A percentile compares a stretch with the other conserved stretches of the same genome.
phyloP scores from a whole-genome alignment of 2,113 vertebrate species.

The Calonectris borealis region DNA sequence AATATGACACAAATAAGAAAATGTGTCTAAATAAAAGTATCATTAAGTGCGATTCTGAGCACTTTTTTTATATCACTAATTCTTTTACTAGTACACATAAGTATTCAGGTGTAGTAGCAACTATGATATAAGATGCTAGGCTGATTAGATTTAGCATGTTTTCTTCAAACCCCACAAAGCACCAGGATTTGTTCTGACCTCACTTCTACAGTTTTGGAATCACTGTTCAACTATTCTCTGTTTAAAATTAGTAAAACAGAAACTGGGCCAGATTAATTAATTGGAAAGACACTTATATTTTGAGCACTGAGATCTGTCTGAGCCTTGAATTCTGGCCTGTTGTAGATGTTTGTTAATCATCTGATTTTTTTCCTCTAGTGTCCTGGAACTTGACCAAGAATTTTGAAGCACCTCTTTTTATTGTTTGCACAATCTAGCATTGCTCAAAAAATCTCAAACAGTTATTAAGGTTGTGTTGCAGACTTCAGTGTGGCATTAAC shows the following conservation, averaged over 20 bases:
- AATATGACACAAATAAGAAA: neutral
- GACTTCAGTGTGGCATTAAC: neutral
- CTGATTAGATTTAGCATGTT: neutral
- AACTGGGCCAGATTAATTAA: neutral
- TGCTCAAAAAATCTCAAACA: neutral
- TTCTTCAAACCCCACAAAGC: neutral
- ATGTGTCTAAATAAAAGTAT: neutral
- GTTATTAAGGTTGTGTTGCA: neutral
- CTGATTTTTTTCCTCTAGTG: neutral
- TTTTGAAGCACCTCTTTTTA: neutral
- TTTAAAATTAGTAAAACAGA: neutral
- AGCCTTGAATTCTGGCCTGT: neutral
- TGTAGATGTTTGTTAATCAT: neutral
- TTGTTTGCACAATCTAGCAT: neutral
- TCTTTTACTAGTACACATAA: neutral
- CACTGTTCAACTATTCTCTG: neutral
- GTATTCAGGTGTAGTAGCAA: neutral
- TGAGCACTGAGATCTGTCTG: neutral
- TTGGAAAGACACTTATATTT: neutral
- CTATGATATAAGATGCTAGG: neutral
- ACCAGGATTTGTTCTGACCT: neutral
- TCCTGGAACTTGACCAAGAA: neutral
- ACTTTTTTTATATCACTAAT: neutral
- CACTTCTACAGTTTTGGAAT: neutral
- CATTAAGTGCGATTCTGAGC: neutral